Conservation (phyloP, 2,113 vertebrate genomes). For the Alosa alosa region DNA sequence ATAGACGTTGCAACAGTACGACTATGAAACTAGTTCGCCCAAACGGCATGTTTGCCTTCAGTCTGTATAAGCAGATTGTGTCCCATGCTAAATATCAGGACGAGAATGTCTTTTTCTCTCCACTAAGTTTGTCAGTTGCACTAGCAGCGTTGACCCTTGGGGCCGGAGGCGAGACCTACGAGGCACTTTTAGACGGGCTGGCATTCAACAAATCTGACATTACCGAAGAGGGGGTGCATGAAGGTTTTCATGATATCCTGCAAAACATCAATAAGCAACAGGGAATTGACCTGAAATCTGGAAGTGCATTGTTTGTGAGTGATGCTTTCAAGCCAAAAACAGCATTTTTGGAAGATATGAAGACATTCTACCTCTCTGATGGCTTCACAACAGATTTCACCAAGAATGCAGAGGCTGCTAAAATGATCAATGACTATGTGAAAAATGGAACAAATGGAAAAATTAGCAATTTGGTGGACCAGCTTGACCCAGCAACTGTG, state of each 20-base stretch:
- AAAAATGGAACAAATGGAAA: conserved; percentile 63
- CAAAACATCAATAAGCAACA: conserved; percentile 8
- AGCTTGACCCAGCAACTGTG: conserved; percentile 48
- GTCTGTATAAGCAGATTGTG: conserved; percentile 68
- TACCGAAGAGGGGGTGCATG: conserved; percentile 41
- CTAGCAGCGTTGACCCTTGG: conserved; percentile 72
- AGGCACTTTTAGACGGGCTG: conserved; percentile 65
- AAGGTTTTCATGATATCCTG: conserved; percentile 50
- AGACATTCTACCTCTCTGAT: conserved; percentile 55
- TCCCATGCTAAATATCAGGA: conserved; percentile 42
- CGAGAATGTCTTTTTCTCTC: conserved; percentile 80
- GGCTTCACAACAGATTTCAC: conserved; percentile 62
- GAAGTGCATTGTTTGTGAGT: conserved; percentile 63
- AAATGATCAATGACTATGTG: conserved; percentile 62
- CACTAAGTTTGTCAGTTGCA: conserved; percentile 67
- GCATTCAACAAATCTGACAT: conserved; percentile 52
- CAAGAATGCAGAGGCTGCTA: conserved; percentile 38
- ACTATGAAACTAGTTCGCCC: conserved; percentile 49
- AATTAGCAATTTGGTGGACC: conserved; percentile 60
- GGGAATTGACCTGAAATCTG: conserved; percentile 36
- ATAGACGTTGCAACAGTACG: background rate
- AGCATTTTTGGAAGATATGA: conserved; percentile 59
- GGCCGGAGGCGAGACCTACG: conserved; percentile 64
- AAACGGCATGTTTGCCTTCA: conserved; percentile 69
- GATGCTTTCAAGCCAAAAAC: conserved; percentile 28